Conservation (phyloP, 64 coral and sea anemone genomes). For the Hydrozoanthus tunicans region DNA sequence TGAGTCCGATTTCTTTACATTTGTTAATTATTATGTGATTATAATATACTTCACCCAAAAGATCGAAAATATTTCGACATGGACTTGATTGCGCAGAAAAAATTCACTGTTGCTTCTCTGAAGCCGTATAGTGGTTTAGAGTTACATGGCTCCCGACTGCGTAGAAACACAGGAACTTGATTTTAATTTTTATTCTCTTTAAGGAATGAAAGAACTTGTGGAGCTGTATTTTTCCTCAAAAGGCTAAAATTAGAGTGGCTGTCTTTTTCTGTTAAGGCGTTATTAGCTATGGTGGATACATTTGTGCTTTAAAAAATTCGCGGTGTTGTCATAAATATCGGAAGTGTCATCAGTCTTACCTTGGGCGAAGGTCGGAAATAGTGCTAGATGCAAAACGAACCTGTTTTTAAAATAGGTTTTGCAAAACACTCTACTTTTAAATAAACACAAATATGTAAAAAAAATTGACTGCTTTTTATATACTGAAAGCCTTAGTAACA, state of each 20-base stretch:
- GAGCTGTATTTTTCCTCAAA: too few relatives aligned
- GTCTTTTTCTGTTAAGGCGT: neutral
- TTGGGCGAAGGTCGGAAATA: neutral
- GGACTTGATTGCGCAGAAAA: constrained; percentile 14
- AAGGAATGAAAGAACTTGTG: too few relatives aligned
- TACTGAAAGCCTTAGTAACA: too few relatives aligned
- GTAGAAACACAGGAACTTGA: neutral
- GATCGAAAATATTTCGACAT: constrained; percentile 11
- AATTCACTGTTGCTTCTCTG: neutral
- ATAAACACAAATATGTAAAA: neutral
- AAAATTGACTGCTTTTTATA: too few relatives aligned
- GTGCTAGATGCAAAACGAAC: neutral
- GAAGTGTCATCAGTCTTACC: neutral
- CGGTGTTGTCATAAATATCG: neutral
- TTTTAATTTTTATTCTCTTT: too few relatives aligned
- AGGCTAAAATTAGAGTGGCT: too few relatives aligned
- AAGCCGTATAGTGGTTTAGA: constrained; percentile 5
- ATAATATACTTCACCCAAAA: neutral
- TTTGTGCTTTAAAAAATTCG: neutral
- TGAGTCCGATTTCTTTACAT: constrained; percentile 9
- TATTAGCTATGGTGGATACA: neutral
- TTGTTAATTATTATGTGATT: neutral
- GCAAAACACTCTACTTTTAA: neutral
- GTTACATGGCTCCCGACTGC: neutral
- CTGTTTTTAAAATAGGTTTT: neutral